A percentile compares a stretch with the other conserved stretches of the same genome.
These are phyloP conservation scores for Pseudonaja textilis DNA, from an alignment of 2,113 vertebrate species.

Conservation along the genomic window DNA sequence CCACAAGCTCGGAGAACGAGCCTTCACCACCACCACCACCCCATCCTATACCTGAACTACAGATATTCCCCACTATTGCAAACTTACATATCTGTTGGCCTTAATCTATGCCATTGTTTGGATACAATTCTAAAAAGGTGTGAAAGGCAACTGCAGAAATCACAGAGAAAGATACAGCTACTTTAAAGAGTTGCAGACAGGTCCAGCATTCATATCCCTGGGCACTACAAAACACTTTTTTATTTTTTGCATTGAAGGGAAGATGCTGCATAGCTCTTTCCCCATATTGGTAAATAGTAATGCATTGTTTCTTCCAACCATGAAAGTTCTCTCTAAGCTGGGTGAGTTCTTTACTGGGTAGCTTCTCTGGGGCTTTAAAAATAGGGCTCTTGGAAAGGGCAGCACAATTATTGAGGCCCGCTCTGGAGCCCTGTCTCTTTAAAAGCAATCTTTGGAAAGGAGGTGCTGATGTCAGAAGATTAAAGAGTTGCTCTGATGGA, in stretches of 20 bases:
- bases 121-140: not conserved
- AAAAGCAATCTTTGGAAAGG: not conserved
- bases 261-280: not conserved
- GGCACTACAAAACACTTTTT: not conserved
- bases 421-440: not conserved
- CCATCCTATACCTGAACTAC: too few relatives aligned
- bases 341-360: not conserved
- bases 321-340: not conserved
- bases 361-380: not conserved
- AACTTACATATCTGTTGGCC: not conserved
- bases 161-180: not conserved
- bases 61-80: too few relatives aligned
- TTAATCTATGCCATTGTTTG: not conserved
- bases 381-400: too few relatives aligned
- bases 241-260: not conserved
- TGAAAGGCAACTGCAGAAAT: not conserved
- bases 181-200: not conserved
- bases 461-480: conserved; percentile 38
- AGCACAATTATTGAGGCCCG: not conserved
- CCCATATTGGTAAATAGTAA: not conserved
- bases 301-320: not conserved
- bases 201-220: not conserved
- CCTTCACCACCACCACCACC: too few relatives aligned
- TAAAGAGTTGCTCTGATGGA: conserved; percentile 27
- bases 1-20: too few relatives aligned